Evolutionary conservation across 1,140 invertebrate species (phyloP).

Genomic region (Pseudobourletiella spinata): DNA sequence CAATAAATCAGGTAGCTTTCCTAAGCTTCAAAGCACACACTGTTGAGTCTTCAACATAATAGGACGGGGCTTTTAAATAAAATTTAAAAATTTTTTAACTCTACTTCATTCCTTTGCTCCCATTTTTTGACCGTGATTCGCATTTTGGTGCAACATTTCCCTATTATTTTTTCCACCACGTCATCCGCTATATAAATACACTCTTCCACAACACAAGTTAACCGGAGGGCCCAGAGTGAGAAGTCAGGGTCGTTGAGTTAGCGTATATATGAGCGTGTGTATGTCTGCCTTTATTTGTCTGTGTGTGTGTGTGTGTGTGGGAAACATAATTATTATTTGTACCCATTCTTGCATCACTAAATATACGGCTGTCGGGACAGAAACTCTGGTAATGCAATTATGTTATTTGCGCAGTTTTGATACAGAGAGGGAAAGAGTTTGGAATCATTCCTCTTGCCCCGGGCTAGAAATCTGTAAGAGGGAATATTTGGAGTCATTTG

Average conservation of each 20-base stretch:
- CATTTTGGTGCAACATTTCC: too few species aligned
- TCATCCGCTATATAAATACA: background rate
- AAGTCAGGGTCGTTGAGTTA: too few species aligned
- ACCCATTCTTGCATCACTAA: conserved; percentile 15
- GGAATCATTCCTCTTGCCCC: conserved; percentile 16
- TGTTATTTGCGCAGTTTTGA: conserved; percentile 21
- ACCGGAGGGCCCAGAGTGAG: too few species aligned
- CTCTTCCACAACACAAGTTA: background rate
- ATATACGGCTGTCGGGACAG: background rate
- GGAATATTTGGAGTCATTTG: conserved; percentile 11
- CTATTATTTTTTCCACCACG: too few species aligned
- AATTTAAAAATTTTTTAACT: too few species aligned
- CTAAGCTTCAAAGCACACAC: background rate
- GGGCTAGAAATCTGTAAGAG: conserved; percentile 14
- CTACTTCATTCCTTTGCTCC: too few species aligned
- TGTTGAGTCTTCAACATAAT: background rate
- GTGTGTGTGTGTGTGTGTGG: too few species aligned
- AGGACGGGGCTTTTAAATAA: background rate
- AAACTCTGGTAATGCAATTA: conserved; percentile 11
- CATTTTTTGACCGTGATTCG: too few species aligned
- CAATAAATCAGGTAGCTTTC: conserved; percentile 17
- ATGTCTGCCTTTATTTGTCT: background rate
- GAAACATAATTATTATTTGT: too few species aligned
- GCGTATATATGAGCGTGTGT: background rate
- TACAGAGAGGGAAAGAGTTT: background rate